Evolutionary conservation across 2,888 invertebrate genomes (phyloP).

Genomic region (Parelbella ahira): DNA sequence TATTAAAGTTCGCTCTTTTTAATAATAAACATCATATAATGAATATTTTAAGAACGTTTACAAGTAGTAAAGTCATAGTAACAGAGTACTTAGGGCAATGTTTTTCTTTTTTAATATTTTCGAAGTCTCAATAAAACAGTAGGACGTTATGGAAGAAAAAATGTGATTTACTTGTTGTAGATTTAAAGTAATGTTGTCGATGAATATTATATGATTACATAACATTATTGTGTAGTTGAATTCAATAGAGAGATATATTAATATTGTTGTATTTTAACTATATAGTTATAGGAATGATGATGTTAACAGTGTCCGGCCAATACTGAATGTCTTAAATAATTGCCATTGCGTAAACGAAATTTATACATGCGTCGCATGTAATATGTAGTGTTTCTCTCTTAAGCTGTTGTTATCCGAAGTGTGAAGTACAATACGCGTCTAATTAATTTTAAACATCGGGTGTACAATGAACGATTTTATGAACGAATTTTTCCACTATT

Average conservation of each 20-base stretch:
- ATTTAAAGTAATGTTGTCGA: conserved; percentile 66
- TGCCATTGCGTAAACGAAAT: conserved; percentile 60
- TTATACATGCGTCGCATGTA: conserved; percentile 54
- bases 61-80: conserved; percentile 62
- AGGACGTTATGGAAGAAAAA: conserved; percentile 54
- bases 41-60: conserved; percentile 77
- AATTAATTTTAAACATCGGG: conserved; percentile 41
- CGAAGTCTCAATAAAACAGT: conserved; percentile 54
- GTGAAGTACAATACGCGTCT: conserved; percentile 66
- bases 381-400: conserved; percentile 50
- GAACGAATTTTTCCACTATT: conserved; percentile 65
- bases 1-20: conserved; percentile 69
- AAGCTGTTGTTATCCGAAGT: conserved; percentile 49
- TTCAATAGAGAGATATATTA: conserved; percentile 71
- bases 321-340: conserved; percentile 61
- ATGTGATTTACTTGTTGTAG: conserved; percentile 79
- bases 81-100: conserved; percentile 64
- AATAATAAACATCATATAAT: conserved; percentile 38
- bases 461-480: conserved; percentile 55
- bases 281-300: conserved; percentile 60
- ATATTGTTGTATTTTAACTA: conserved; percentile 73
- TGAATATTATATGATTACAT: conserved; percentile 61
- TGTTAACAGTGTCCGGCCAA: conserved; percentile 72
- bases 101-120: conserved; percentile 43
- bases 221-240: conserved; percentile 67